These are phyloP conservation scores for Cerastoderma edule DNA, from an alignment of 2,888 invertebrate species.

Conservation along the genomic window DNA sequence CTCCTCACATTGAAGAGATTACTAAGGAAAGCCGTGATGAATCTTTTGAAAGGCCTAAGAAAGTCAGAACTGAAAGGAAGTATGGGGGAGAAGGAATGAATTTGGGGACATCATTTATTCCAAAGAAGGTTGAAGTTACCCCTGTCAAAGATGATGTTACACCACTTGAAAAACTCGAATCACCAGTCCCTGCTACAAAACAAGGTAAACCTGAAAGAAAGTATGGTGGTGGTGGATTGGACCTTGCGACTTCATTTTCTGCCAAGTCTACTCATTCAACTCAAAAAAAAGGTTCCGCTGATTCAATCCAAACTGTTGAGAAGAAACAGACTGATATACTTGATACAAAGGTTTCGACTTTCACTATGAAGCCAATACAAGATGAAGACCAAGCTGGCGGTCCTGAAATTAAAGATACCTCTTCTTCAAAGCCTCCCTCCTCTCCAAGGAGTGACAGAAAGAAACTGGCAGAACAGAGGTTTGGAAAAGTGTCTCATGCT, in stretches of 20 bases:
- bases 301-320: conserved; percentile 8
- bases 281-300: background rate
- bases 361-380: background rate
- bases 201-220: conserved; percentile 4
- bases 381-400: background rate
- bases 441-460: conserved; percentile 56
- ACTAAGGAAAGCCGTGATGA: background rate
- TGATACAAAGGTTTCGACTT: conserved; percentile 14
- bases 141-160: conserved; percentile 3
- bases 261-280: background rate
- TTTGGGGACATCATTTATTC: conserved; percentile 46
- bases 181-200: background rate
- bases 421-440: conserved; percentile 42
- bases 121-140: conserved; percentile 29
- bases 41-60: background rate
- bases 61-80: background rate
- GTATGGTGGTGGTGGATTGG: conserved; percentile 19
- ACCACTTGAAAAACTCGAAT: background rate
- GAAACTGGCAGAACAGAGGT: conserved; percentile 38
- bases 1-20: background rate
- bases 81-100: conserved; percentile 30
- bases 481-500: conserved; percentile 42
- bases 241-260: conserved; percentile 8
- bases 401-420: conserved; percentile 1
- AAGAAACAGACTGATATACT: background rate